Conservation (phyloP, 2,888 invertebrate genomes). For the Lapara coniferarum region DNA sequence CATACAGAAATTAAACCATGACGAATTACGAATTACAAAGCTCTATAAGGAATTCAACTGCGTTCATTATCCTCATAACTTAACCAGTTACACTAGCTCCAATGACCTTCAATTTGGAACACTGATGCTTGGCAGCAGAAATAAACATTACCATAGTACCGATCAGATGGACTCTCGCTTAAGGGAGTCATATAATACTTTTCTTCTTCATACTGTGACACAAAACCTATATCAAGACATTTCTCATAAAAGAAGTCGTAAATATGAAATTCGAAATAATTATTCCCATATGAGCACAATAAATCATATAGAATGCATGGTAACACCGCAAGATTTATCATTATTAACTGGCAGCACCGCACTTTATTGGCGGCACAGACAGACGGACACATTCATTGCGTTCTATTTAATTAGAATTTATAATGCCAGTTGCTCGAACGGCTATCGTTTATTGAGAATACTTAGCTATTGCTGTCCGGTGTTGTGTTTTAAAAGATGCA, state of each 20-base stretch:
- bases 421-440: constrained; percentile 2
- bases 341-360: constrained; percentile 27
- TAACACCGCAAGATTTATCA: constrained; percentile 19
- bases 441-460: constrained; percentile 9
- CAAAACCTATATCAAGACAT: background rate
- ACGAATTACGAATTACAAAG: too few relatives aligned
- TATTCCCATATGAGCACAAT: background rate
- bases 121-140: too few relatives aligned
- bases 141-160: too few relatives aligned
- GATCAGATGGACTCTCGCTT: too few relatives aligned
- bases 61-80: too few relatives aligned
- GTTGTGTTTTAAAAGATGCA: too few relatives aligned
- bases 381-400: constrained; percentile 27
- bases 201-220: background rate
- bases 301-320: constrained; percentile 28
- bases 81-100: too few relatives aligned
- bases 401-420: constrained; percentile 31
- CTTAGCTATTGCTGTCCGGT: background rate
- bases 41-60: too few relatives aligned
- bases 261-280: constrained; percentile 4
- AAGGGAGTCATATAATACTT: background rate
- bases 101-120: too few relatives aligned
- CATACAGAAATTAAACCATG: too few relatives aligned
- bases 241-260: background rate
- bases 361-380: constrained; percentile 31